Evolutionary conservation across 1,140 invertebrate genomes (phyloP).

Genomic region (Zaprionus africanus): DNA sequence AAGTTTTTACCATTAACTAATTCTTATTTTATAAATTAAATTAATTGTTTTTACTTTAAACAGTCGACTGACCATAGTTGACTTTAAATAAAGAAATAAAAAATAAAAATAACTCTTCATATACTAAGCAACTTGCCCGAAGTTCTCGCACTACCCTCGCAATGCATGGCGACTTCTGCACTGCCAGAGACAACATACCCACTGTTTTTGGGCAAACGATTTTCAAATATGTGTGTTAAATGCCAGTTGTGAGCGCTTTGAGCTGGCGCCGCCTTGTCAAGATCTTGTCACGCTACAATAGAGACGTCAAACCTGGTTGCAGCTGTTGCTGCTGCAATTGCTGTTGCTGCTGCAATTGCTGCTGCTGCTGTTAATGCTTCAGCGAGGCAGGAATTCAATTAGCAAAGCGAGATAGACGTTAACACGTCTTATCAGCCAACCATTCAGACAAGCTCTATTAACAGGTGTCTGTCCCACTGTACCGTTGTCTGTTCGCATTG

Average conservation of each 20-base stretch:
- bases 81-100: no score
- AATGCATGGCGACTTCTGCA: background rate
- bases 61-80: no score
- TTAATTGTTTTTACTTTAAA: no score
- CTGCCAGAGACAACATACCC: background rate
- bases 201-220: slow-evolving; percentile 16
- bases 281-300: slow-evolving; percentile 69
- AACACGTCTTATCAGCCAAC: slow-evolving; percentile 41
- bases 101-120: background rate
- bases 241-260: slow-evolving; percentile 37
- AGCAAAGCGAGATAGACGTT: slow-evolving; percentile 34
- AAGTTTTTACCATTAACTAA: no score
- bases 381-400: slow-evolving; percentile 38
- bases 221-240: slow-evolving; percentile 29
- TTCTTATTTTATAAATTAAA: no score
- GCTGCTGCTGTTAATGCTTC: slow-evolving; percentile 21
- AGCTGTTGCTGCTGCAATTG: slow-evolving; percentile 15
- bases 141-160: background rate
- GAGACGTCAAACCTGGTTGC: slow-evolving; percentile 58
- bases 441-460: slow-evolving; percentile 4
- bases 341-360: slow-evolving; percentile 3
- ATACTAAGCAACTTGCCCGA: background rate
- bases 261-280: slow-evolving; percentile 42
- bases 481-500: background rate
- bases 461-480: slow-evolving; percentile 19